A percentile compares a stretch with the other conserved stretches of the same genome.
phyloP scores from a whole-genome alignment of 1,140 invertebrate genomes.

The Aphaenogaster rudis region DNA sequence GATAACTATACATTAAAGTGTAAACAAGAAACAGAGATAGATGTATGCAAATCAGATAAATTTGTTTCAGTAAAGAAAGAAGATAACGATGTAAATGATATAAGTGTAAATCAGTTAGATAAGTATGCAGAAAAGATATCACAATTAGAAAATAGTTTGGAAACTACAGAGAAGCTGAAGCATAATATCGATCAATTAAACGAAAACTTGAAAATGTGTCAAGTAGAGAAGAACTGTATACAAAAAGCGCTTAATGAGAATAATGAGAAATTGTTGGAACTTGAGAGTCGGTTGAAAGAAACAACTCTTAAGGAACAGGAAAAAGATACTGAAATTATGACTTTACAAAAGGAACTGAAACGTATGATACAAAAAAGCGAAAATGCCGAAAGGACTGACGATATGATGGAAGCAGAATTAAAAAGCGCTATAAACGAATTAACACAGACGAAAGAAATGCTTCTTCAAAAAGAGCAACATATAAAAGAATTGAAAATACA shows the following conservation, averaged over 20 bases:
- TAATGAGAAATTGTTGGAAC: slow-evolving; percentile 34
- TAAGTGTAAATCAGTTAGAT: slow-evolving; percentile 28
- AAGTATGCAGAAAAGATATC: slow-evolving; percentile 36
- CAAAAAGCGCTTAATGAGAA: slow-evolving; percentile 55
- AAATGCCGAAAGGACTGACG: slow-evolving; percentile 43
- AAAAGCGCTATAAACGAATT: slow-evolving; percentile 75
- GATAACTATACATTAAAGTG: slow-evolving; percentile 43
- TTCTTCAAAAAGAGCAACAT: slow-evolving; percentile 64
- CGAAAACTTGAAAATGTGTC: slow-evolving; percentile 49
- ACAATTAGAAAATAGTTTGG: slow-evolving; percentile 36
- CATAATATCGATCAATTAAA: slow-evolving; percentile 54
- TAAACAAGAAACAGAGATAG: slow-evolving; percentile 29
- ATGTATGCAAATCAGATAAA: slow-evolving; percentile 6
- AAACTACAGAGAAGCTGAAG: slow-evolving; percentile 35
- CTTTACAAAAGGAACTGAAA: slow-evolving; percentile 78
- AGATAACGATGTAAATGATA: slow-evolving; percentile 24
- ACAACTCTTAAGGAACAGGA: slow-evolving; percentile 58
- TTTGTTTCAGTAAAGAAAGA: slow-evolving; percentile 45
- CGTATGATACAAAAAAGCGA: slow-evolving; percentile 65
- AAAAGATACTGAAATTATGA: slow-evolving; percentile 63
- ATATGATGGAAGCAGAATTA: slow-evolving; percentile 77
- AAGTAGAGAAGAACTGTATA: slow-evolving; percentile 51
- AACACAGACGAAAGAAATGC: slow-evolving; percentile 60
- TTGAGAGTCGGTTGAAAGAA: slow-evolving; percentile 40
- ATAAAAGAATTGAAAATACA: slow-evolving; percentile 64